These are phyloP conservation scores for Drosophila multiciliata DNA, from an alignment of 2,888 invertebrate species.

Conservation along the genomic window DNA sequence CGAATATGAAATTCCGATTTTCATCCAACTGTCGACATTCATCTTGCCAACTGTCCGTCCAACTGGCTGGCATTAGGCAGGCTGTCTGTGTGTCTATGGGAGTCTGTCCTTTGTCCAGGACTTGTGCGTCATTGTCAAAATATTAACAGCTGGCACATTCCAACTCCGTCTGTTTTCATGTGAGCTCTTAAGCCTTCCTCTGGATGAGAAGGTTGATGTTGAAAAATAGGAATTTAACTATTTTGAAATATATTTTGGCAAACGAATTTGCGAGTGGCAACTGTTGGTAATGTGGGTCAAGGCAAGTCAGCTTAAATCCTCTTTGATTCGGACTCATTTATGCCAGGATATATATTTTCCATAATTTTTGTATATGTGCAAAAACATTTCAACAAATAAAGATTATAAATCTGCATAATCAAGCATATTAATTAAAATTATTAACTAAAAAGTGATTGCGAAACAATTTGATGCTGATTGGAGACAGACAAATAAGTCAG, in stretches of 20 bases:
- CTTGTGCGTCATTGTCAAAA: constrained; percentile 80
- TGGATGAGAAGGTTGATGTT: constrained; percentile 49
- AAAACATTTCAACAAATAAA: not conserved
- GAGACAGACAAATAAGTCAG: not conserved
- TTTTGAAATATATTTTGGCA: constrained; percentile 66
- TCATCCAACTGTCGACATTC: constrained; percentile 77
- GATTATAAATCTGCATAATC: not conserved
- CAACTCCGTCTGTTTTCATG: constrained; percentile 47
- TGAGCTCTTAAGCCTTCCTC: constrained; percentile 65
- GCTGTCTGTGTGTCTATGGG: constrained; percentile 18
- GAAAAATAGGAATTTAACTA: constrained; percentile 78
- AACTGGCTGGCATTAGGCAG: constrained; percentile 67
- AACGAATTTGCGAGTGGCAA: constrained; percentile 45
- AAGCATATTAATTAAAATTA: constrained; percentile 10
- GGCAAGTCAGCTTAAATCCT: constrained; percentile 49
- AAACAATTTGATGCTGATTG: constrained; percentile 4
- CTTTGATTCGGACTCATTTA: constrained; percentile 41
- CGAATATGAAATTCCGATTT: constrained; percentile 78
- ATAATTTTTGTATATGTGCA: not conserved
- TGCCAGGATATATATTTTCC: constrained; percentile 22
- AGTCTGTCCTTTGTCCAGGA: constrained; percentile 55
- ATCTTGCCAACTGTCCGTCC: constrained; percentile 78
- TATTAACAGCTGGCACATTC: constrained; percentile 79
- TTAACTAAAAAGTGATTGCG: not conserved
- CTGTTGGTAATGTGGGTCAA: constrained; percentile 56